Conservation (phyloP, 2,888 invertebrate genomes). For the Hypolimnas misippus region DNA sequence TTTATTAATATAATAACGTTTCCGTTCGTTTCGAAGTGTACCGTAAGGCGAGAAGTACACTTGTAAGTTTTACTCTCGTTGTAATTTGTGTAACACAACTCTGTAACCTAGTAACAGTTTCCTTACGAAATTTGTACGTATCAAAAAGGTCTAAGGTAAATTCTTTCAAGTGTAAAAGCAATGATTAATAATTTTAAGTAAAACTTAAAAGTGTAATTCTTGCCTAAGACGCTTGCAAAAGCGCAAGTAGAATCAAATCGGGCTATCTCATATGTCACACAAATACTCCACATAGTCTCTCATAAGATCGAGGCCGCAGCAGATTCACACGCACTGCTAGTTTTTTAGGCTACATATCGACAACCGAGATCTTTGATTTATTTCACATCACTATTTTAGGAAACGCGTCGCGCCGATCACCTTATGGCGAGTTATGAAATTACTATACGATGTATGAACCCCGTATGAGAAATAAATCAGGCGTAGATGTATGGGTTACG, state of each 20-base stretch:
- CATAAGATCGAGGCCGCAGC: slow-evolving; percentile 68
- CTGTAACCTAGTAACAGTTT: no score
- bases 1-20: slow-evolving; percentile 43
- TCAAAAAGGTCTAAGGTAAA: no score
- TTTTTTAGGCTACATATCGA: slow-evolving; percentile 73
- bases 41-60: no score
- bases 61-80: no score
- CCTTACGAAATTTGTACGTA: no score
- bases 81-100: no score
- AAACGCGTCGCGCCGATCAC: slow-evolving; percentile 71
- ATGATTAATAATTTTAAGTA: no score
- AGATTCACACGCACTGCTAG: slow-evolving; percentile 76
- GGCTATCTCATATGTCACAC: slow-evolving; percentile 56
- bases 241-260: slow-evolving; percentile 55
- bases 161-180: no score
- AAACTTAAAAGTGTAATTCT: no score
- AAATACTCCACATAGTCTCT: slow-evolving; percentile 68
- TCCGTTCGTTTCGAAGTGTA: slow-evolving; percentile 33
- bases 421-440: slow-evolving; percentile 78
- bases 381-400: slow-evolving; percentile 83
- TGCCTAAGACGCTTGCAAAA: slow-evolving; percentile 47
- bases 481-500: slow-evolving; percentile 49
- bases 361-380: slow-evolving; percentile 75
- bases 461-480: slow-evolving; percentile 61
- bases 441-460: slow-evolving; percentile 64